Base-by-base conservation (phyloP, 2,113 vertebrate species). In the Toxotes jaculatrix region DNA sequence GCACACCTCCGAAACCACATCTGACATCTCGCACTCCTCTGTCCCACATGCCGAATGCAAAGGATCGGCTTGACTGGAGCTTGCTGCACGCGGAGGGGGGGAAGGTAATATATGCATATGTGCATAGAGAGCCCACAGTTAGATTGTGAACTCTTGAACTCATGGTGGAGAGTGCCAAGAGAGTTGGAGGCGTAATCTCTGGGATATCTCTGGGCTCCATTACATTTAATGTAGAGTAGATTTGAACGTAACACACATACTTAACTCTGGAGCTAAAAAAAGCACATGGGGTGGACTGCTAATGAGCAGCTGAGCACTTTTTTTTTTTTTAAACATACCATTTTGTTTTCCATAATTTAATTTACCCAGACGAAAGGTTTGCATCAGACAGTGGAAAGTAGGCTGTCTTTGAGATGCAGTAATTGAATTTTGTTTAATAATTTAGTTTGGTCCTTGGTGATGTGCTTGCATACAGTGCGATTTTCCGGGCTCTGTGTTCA, bases 141-240 rank as follows among this genome's bases (percentile, higher is more conserved):
- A 76, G 7, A 65, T 1, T 5, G 63, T 81, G 81, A 93, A 89
- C 91, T 89, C 49, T 63, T 82, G 87, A 90, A 90, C 91, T 77
- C 4, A 0, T 23, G 0, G n/a, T 45, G 64, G 74, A 84, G 73
- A 75, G 78, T 21, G 70, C 67, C 82, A 61, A 53, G 82, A 79
- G 87, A 90, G 76, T 77, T 27, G 84, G 78, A 87, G 92, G 90
- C 75, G 67, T 85, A 81, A 88, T 81, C 78, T 82, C 72, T 57
- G 78, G 32, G 53, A 66, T 78, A 81, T 88, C 82, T 84, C 83
- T 38, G 59, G 79, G 84, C 80, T 87, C 60, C 76, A 82, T 88
- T 78, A 74, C 57, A 63, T 69, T 86, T 87, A 80, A 87, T 82
- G 74, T 71, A 79, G 55, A 66, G 67, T 66, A 83, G 79, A 89